Evolutionary conservation across 1,140 invertebrate species (phyloP).

Genomic region (Laodelphax striatellus): DNA sequence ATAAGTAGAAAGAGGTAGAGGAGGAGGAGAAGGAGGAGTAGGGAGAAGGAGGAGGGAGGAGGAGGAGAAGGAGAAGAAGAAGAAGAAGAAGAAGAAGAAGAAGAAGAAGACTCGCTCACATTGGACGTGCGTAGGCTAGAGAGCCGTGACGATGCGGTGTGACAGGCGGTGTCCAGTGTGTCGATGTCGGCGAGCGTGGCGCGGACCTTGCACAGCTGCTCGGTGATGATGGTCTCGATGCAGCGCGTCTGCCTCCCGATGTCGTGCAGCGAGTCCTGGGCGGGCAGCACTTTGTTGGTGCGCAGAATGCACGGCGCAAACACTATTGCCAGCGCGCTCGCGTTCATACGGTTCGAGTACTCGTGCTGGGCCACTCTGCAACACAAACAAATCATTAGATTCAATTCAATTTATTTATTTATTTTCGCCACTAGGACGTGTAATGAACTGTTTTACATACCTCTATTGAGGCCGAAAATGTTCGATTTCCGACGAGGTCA

Average conservation of each 20-base stretch:
- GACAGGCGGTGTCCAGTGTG: slow-evolving; percentile 69
- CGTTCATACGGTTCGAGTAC: slow-evolving; percentile 83
- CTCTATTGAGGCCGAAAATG: no score
- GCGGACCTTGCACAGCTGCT: slow-evolving; percentile 61
- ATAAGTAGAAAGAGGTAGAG: no score
- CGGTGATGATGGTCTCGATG: slow-evolving; percentile 77
- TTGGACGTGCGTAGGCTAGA: slow-evolving; percentile 61
- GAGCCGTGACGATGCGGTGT: slow-evolving; percentile 60
- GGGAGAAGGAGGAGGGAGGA: no score
- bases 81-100: no score
- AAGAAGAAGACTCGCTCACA: no score
- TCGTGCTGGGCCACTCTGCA: slow-evolving; percentile 69
- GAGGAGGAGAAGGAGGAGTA: no score
- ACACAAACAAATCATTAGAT: slow-evolving; percentile 5
- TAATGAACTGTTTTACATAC: no score
- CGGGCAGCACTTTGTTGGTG: slow-evolving; percentile 71
- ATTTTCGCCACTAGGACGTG: no score
- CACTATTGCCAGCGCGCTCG: slow-evolving; percentile 83
- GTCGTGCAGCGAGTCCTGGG: slow-evolving; percentile 78
- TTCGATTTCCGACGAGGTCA: no score
- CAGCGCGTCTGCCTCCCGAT: slow-evolving; percentile 69
- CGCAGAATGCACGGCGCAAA: slow-evolving; percentile 89
- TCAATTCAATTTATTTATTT: no score
- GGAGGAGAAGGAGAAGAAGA: no score
- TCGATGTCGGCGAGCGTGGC: slow-evolving; percentile 78